Base-by-base conservation (phyloP, 1,140 invertebrate species). In the Drosophila arizonae region DNA sequence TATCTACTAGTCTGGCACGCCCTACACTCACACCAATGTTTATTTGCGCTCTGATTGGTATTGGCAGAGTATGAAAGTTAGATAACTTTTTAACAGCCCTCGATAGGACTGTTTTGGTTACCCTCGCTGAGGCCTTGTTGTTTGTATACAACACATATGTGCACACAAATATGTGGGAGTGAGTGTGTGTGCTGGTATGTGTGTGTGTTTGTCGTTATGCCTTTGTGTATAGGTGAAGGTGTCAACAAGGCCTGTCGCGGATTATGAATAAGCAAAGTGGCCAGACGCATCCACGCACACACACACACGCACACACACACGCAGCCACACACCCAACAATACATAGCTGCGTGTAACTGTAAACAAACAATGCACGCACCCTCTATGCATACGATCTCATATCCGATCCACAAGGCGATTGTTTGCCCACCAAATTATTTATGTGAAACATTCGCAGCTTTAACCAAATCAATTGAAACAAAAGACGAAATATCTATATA, bases 211-310 rank as follows among this genome's bases (percentile, higher is more conserved):
- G 52, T 11, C 24, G 30, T 39, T 67, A 33, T 57, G 54, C n/a
- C 17, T 56, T 2, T 24, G 45, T 58, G 26, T 26, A 30, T 50
- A 28, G 17, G 28, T 48, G 57, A 48, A 50, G 60, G 72, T 79
- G 77, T 76, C 74, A 77, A 79, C 74, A 63, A 63, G 61, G 55
- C 33, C 60, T 65, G 67, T 62, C 64, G 77, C 77, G 77, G 73
- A 70, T 76, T 68, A 54, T 69, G 79, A 81, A 81, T 76, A 72
- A 73, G 56, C 60, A 66, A 80, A 81, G 65, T 65, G 36, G 56
- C 57, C 54, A 58, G 50, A 65, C 36, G 30, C 45, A 61, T 36
- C 57, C 63, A 26, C 24, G 4, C 13, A 48, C 3, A 15, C 60
- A 74, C 28, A 52, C 48, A 33, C 43, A 50, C 46, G 45, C 36